A percentile compares a stretch with the other conserved stretches of the same genome.
Evolutionary conservation across 2,797 vertebrate species (phyloP).

Genomic region (Myripristis jacobus): DNA sequence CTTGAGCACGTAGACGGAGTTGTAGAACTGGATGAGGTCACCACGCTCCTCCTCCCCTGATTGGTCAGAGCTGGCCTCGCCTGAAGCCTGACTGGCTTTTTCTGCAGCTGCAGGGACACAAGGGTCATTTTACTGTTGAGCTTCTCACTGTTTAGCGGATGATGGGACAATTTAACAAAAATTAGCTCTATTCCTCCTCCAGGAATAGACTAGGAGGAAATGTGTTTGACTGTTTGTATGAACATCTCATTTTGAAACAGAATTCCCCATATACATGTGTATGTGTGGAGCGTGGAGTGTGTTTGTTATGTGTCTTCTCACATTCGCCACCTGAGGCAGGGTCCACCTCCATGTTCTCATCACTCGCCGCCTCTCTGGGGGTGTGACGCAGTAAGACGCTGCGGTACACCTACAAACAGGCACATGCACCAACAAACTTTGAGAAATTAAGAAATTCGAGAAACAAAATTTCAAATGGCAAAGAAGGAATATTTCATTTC

Average conservation of each 20-base stretch:
- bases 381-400: constrained; percentile 89
- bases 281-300: neutral
- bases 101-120: constrained; percentile 68
- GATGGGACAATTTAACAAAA: too few relatives aligned
- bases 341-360: constrained; percentile 85
- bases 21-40: constrained; percentile 98
- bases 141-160: too few relatives aligned
- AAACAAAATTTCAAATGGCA: neutral
- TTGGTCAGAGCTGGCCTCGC: constrained; percentile 31
- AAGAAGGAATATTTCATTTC: too few relatives aligned
- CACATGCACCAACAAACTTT: constrained; percentile 34
- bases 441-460: neutral
- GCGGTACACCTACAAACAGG: constrained; percentile 89
- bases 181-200: too few relatives aligned
- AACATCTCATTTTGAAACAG: too few relatives aligned
- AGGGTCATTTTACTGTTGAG: neutral
- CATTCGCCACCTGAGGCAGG: constrained; percentile 76
- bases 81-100: constrained; percentile 54
- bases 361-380: constrained; percentile 65
- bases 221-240: too few relatives aligned
- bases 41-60: constrained; percentile 86
- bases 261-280: neutral
- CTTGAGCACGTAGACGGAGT: constrained; percentile 89
- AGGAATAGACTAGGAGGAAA: too few relatives aligned
- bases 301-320: constrained; percentile 51